phyloP scores from a whole-genome alignment of 2,888 invertebrate genomes.

The Diplazon laetatorius region DNA sequence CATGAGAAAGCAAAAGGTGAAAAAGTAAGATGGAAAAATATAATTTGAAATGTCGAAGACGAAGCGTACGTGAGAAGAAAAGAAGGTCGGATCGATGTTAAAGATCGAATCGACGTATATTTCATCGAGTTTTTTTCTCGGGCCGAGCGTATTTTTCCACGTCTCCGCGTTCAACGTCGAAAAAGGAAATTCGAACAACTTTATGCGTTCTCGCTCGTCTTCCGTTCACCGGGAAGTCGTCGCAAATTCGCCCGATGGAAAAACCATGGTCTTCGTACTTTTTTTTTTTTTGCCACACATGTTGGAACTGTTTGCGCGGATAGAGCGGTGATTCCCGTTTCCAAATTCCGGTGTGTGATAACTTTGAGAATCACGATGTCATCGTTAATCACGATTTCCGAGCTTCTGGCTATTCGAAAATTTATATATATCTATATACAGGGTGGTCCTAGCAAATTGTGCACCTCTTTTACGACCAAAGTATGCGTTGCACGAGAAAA shows the following conservation, averaged over 20 bases:
- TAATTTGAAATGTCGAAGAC: too few relatives aligned
- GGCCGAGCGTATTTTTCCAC: constrained; percentile 33
- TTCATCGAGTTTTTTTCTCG: constrained; percentile 40
- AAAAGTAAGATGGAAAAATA: neutral
- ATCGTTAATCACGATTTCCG: constrained; percentile 53
- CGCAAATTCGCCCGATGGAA: constrained; percentile 48
- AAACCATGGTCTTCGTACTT: too few relatives aligned
- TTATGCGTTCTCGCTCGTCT: constrained; percentile 34
- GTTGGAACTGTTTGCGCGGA: neutral
- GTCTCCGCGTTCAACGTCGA: neutral
- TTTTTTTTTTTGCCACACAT: neutral
- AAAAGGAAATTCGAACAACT: constrained; percentile 26
- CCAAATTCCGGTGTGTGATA: constrained; percentile 29
- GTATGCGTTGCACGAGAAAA: too few relatives aligned
- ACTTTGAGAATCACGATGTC: constrained; percentile 52
- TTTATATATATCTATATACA: neutral
- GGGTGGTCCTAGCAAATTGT: constrained; percentile 12
- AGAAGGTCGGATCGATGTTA: constrained; percentile 33
- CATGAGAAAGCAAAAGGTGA: too few relatives aligned
- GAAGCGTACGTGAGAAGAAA: neutral
- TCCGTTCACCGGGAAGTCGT: constrained; percentile 21
- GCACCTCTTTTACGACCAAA: too few relatives aligned
- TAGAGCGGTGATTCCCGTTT: constrained; percentile 37
- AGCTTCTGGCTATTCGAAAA: neutral
- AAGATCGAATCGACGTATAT: constrained; percentile 48